These are phyloP conservation scores for Charanyca ferruginea DNA, from an alignment of 2,888 invertebrate genomes.

Conservation along the genomic window DNA sequence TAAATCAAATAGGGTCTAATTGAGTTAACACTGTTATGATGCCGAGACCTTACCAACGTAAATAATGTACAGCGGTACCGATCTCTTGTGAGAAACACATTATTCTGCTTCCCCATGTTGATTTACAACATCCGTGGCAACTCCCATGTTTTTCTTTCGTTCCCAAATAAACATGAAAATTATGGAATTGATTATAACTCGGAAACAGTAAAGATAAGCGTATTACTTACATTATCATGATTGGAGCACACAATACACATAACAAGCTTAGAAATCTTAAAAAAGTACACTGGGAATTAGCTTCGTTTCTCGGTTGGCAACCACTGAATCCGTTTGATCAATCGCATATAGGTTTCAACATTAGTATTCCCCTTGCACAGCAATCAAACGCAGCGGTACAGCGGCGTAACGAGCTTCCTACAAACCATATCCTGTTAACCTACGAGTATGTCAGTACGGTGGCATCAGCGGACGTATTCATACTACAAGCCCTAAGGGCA, in stretches of 20 bases:
- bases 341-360: slow-evolving; percentile 68
- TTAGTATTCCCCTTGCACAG: slow-evolving; percentile 74
- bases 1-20: slow-evolving; percentile 21
- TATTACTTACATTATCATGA: slow-evolving; percentile 24
- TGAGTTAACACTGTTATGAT: slow-evolving; percentile 30
- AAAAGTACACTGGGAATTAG: slow-evolving; percentile 30
- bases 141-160: slow-evolving; percentile 42
- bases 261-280: slow-evolving; percentile 26
- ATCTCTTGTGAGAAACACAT: slow-evolving; percentile 42
- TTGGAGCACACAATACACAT: slow-evolving; percentile 20
- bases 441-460: slow-evolving; percentile 27
- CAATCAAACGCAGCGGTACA: slow-evolving; percentile 72
- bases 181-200: slow-evolving; percentile 29
- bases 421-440: slow-evolving; percentile 62
- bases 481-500: slow-evolving; percentile 37
- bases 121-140: slow-evolving; percentile 47
- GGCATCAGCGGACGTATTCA: slow-evolving; percentile 45
- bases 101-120: slow-evolving; percentile 38
- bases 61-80: slow-evolving; percentile 25
- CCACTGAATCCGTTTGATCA: slow-evolving; percentile 64
- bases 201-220: slow-evolving; percentile 12
- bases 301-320: slow-evolving; percentile 39
- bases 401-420: slow-evolving; percentile 70
- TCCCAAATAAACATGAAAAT: slow-evolving; percentile 42
- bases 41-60: slow-evolving; percentile 12